These are phyloP conservation scores for Seriola aureovittata DNA, from an alignment of 2,113 vertebrate species.

Conservation along the genomic window DNA sequence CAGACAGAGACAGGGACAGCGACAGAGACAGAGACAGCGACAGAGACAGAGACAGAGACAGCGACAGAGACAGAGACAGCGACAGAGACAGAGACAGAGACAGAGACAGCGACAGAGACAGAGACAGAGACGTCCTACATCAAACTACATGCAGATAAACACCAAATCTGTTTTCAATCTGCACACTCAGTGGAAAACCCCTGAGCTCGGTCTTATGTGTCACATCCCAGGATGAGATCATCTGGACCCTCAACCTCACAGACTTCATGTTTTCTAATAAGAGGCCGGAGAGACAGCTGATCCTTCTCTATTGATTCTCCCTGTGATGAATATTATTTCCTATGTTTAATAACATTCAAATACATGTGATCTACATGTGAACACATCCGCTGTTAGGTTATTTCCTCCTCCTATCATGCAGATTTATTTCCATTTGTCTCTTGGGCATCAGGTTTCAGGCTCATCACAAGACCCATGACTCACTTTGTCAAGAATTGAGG, in stretches of 20 bases:
- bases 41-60: neutral
- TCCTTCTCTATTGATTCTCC: neutral
- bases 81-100: too few relatives aligned
- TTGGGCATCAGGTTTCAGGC: neutral
- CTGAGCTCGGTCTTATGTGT: constrained; percentile 17
- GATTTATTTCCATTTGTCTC: too few relatives aligned
- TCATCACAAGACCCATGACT: neutral
- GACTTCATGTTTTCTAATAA: constrained; percentile 1
- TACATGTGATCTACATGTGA: neutral
- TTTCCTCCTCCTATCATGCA: too few relatives aligned
- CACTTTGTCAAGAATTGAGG: neutral
- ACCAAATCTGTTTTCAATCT: constrained; percentile 39
- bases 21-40: neutral
- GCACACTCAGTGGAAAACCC: constrained; percentile 34
- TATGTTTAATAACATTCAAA: neutral
- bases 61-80: too few relatives aligned
- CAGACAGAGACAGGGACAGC: too few relatives aligned
- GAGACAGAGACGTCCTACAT: neutral
- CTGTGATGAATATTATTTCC: neutral
- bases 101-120: neutral
- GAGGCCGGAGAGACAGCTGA: neutral
- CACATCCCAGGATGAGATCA: constrained; percentile 39
- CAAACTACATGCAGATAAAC: constrained; percentile 12
- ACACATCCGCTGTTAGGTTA: too few relatives aligned
- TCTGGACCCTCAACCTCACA: constrained; percentile 1